Conservation (phyloP, 2,797 vertebrate genomes). For the Lepus oiostolus region DNA sequence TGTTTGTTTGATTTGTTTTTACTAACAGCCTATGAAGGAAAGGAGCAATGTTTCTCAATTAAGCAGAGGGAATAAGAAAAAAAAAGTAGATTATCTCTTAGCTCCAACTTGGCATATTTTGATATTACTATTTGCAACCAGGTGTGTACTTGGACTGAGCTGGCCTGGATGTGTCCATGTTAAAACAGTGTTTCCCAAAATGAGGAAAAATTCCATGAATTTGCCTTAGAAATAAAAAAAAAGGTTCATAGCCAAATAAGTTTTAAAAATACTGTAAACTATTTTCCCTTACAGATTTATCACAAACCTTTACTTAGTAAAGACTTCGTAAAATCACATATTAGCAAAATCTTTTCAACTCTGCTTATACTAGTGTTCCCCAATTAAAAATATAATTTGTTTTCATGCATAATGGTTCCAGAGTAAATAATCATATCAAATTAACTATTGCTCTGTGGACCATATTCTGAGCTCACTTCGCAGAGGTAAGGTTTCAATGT, state of each 20-base stretch:
- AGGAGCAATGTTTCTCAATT: not conserved
- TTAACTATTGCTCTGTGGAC: not conserved
- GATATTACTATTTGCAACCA: not conserved
- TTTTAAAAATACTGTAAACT: not conserved
- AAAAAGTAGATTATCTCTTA: not conserved
- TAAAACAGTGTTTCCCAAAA: not conserved
- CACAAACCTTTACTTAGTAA: not conserved
- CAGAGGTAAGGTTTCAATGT: not conserved
- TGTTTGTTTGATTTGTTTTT: not conserved
- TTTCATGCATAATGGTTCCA: not conserved
- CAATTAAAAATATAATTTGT: not conserved
- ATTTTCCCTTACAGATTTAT: not conserved
- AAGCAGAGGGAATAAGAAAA: not conserved
- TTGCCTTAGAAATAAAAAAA: not conserved
- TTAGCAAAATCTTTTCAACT: not conserved
- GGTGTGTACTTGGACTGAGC: not conserved
- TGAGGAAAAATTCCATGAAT: not conserved
- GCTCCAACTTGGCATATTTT: not conserved
- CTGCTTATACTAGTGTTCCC: not conserved
- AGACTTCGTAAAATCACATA: not conserved
- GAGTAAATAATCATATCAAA: not conserved
- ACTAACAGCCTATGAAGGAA: not conserved
- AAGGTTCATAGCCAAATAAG: not conserved
- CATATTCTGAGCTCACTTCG: not conserved
- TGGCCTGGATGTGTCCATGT: rapidly evolving